Evolutionary conservation across 2,113 vertebrate species (phyloP).

Genomic region (Microcebus lehilahytsara): DNA sequence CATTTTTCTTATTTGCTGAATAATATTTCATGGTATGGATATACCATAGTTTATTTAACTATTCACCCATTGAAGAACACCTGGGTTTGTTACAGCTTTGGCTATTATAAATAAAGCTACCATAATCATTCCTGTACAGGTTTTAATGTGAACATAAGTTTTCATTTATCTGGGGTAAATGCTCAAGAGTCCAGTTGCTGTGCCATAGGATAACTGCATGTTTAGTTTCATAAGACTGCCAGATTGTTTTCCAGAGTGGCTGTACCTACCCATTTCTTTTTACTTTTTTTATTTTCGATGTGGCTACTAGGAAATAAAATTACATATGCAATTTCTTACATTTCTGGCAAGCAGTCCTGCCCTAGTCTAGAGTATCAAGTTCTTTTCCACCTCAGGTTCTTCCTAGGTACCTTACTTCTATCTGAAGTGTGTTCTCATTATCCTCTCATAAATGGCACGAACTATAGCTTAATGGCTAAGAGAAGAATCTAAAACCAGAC

Average conservation of each 20-base stretch:
- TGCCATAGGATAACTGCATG: not conserved
- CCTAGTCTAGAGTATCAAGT: rapidly evolving
- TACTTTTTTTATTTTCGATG: not conserved
- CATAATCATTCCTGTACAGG: not conserved
- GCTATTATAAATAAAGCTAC: not conserved
- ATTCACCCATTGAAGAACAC: not conserved
- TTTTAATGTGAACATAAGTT: not conserved
- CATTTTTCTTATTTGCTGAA: not conserved
- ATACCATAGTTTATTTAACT: not conserved
- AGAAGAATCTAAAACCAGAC: not conserved
- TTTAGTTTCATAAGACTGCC: not conserved
- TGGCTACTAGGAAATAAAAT: not conserved
- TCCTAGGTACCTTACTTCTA: not conserved
- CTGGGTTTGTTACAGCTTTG: not conserved
- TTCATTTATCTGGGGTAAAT: not conserved
- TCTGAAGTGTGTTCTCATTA: not conserved
- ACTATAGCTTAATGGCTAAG: not conserved
- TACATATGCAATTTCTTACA: not conserved
- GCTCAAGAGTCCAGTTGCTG: not conserved
- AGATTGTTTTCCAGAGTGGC: not conserved
- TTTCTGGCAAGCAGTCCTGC: not conserved
- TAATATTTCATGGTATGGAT: not conserved
- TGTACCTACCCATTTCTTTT: not conserved
- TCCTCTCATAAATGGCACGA: not conserved
- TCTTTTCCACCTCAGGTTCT: not conserved